Conservation (phyloP, 2,797 vertebrate genomes). For the Schizopygopsis pylzovi region DNA sequence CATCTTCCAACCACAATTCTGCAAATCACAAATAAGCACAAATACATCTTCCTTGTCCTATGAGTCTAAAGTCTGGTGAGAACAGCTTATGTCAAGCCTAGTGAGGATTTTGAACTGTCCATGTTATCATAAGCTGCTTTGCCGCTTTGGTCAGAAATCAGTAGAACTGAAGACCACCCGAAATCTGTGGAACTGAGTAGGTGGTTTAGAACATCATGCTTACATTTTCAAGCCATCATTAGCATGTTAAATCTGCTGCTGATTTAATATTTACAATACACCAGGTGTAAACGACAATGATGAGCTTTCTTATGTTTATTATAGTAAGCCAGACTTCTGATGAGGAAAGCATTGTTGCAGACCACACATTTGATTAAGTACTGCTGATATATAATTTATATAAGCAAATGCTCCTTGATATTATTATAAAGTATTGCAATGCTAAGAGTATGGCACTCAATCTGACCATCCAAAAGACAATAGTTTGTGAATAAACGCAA, state of each 20-base stretch:
- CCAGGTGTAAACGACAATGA: background rate
- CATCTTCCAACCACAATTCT: background rate
- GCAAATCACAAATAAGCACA: background rate
- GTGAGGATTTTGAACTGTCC: slow-evolving; percentile 41
- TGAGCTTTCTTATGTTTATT: background rate
- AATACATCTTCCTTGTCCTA: slow-evolving; percentile 12
- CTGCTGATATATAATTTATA: background rate
- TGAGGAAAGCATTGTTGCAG: background rate
- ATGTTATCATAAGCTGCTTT: slow-evolving; percentile 53
- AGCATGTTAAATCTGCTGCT: background rate
- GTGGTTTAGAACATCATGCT: slow-evolving; percentile 2
- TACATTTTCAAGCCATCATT: background rate
- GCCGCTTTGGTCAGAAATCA: slow-evolving; percentile 12
- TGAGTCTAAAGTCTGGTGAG: slow-evolving; percentile 21
- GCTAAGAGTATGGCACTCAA: background rate
- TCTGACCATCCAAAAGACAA: background rate
- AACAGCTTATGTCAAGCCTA: slow-evolving; percentile 41
- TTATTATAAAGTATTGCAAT: background rate
- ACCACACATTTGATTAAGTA: background rate
- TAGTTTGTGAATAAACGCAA: background rate
- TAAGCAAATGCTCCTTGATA: background rate
- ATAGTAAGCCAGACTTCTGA: background rate
- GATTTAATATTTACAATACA: slow-evolving; percentile 5
- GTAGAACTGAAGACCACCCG: slow-evolving; percentile 37
- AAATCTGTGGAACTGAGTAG: slow-evolving; percentile 8